phyloP scores from a whole-genome alignment of 2,888 invertebrate genomes.

The Tetanocera ferruginea region DNA sequence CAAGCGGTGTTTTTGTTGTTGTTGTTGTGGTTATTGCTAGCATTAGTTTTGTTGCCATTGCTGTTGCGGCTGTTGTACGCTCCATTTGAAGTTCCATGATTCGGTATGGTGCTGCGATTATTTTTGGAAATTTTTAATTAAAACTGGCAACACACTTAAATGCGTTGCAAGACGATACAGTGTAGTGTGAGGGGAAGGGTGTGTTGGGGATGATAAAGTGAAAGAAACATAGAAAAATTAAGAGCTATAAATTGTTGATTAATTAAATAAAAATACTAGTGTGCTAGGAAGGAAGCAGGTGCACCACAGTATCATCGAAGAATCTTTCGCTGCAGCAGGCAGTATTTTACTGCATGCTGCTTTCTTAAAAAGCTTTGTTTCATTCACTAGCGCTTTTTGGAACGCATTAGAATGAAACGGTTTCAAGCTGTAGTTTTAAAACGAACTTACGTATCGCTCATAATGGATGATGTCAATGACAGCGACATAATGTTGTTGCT shows the following conservation, averaged over 20 bases:
- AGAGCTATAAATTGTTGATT: no score
- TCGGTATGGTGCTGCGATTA: background rate
- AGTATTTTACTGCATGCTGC: no score
- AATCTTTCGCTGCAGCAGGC: no score
- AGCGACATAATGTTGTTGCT: constrained; percentile 53
- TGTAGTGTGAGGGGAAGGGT: no score
- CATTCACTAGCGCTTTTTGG: background rate
- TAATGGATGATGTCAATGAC: constrained; percentile 61
- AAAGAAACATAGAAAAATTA: no score
- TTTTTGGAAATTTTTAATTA: constrained; percentile 2
- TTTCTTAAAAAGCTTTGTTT: background rate
- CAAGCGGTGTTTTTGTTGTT: background rate
- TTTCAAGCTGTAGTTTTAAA: background rate
- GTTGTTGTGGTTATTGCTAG: constrained; percentile 6
- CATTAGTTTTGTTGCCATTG: background rate
- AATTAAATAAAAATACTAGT: no score
- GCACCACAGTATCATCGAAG: no score
- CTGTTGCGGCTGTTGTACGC: background rate
- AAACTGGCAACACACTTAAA: background rate
- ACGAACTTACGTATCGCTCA: constrained; percentile 60
- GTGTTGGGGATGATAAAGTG: no score
- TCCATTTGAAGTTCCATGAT: constrained; percentile 18
- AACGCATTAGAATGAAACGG: no score
- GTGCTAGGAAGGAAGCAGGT: no score
- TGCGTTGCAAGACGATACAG: background rate